Conservation (phyloP, 2,797 vertebrate species). For the Coilia nasus region DNA sequence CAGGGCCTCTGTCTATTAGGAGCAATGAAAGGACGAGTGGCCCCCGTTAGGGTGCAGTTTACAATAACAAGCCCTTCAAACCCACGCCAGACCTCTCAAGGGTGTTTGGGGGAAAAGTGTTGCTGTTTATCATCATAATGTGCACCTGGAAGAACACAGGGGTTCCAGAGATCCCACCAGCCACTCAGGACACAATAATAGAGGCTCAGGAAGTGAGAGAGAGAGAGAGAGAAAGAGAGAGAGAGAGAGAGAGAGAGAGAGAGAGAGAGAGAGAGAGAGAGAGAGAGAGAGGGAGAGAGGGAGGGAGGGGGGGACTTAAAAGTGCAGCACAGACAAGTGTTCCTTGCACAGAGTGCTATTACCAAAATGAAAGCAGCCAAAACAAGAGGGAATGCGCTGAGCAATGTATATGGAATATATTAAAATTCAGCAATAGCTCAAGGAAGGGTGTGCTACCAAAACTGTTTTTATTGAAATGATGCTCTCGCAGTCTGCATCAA, state of each 20-base stretch:
- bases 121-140: not conserved
- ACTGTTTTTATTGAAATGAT: not conserved
- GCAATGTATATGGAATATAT: no score
- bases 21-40: not conserved
- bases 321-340: not conserved
- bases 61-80: not conserved
- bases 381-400: not conserved
- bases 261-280: no score
- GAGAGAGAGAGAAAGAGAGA: no score
- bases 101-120: not conserved
- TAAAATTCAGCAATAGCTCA: not conserved
- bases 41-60: not conserved
- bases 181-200: conserved; percentile 2
- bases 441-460: not conserved
- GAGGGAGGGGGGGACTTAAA: not conserved
- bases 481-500: not conserved
- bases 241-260: no score
- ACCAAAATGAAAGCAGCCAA: not conserved
- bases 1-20: not conserved
- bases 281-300: no score
- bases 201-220: not conserved
- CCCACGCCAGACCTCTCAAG: not conserved
- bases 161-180: not conserved
- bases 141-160: not conserved
- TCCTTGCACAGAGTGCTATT: not conserved